Percentiles rank a stretch among this genome's conserved stretches.
phyloP scores from a whole-genome alignment of 2,797 vertebrate genomes.

The Leontocebus nigricollis region DNA sequence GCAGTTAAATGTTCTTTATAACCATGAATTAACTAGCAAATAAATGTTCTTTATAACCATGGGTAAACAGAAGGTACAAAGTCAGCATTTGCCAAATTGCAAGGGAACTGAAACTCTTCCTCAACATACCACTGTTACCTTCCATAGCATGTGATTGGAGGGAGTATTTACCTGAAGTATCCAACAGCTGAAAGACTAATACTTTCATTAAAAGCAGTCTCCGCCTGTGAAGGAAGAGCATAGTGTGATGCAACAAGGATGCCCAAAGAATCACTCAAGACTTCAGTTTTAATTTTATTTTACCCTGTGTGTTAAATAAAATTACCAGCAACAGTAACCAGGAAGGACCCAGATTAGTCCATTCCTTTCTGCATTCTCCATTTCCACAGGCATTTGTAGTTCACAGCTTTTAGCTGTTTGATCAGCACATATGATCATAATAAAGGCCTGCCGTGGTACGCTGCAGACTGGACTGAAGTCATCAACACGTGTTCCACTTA shows the following conservation, averaged over 20 bases:
- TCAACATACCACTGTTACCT: background rate
- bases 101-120: conserved; percentile 14
- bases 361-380: background rate
- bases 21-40: background rate
- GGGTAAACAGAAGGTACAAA: background rate
- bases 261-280: background rate
- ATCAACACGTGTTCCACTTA: background rate
- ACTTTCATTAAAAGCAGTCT: conserved; percentile 76
- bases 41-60: background rate
- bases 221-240: conserved; percentile 53
- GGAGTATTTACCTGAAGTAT: conserved; percentile 74
- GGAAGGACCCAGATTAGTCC: background rate
- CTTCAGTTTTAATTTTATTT: background rate
- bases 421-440: background rate
- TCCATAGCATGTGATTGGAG: background rate
- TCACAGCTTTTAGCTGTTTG: background rate
- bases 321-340: background rate
- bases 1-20: background rate
- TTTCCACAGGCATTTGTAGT: background rate
- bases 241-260: background rate
- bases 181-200: conserved; percentile 78
- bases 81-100: background rate
- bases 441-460: background rate
- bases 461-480: background rate
- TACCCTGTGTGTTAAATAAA: background rate